Percentiles rank a stretch among this genome's conserved stretches.
Evolutionary conservation across 2,113 vertebrate genomes (phyloP).

Genomic region (Cynocephalus volans): DNA sequence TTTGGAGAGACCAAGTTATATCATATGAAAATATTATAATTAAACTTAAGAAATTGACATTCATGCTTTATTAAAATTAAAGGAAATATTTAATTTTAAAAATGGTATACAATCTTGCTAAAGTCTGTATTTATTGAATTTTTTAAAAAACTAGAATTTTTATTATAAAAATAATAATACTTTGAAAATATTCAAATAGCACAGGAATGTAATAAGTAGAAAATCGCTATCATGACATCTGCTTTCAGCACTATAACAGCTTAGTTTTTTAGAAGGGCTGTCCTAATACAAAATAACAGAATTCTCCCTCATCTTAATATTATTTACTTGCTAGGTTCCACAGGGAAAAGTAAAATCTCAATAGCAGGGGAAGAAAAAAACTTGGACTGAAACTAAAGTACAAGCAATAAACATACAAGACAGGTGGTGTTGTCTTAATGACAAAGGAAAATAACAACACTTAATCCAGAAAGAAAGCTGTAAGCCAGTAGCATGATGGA

Average conservation of each 20-base stretch:
- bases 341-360: constrained; percentile 16
- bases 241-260: constrained; percentile 1
- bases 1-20: background rate
- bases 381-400: background rate
- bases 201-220: background rate
- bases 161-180: constrained; percentile 38
- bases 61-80: constrained; percentile 54
- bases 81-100: background rate
- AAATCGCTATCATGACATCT: constrained; percentile 10
- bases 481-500: background rate
- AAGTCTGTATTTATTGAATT: background rate
- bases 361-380: background rate
- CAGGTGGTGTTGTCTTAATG: background rate
- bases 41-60: background rate
- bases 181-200: constrained; percentile 11
- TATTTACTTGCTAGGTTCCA: constrained; percentile 9
- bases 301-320: background rate
- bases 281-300: background rate
- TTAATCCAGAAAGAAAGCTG: background rate
- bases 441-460: constrained; percentile 7
- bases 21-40: constrained; percentile 20
- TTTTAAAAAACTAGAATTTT: constrained; percentile 41
- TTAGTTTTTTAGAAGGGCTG: background rate
- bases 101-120: constrained; percentile 1
- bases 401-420: background rate